Percentiles rank a stretch among this genome's conserved stretches.
These are phyloP conservation scores for Lapara coniferarum DNA, from an alignment of 2,888 invertebrate species.

Conservation along the genomic window DNA sequence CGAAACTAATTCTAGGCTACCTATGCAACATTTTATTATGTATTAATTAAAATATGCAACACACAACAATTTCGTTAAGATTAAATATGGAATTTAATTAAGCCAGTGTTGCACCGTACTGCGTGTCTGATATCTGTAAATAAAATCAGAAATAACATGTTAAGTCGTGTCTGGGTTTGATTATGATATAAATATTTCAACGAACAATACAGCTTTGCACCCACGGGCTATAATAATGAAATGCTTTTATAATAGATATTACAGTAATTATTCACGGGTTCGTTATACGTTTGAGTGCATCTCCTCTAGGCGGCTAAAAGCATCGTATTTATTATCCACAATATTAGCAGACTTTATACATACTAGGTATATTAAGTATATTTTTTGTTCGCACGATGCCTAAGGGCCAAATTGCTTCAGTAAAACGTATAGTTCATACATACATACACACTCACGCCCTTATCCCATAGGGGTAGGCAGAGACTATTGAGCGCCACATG, in stretches of 20 bases:
- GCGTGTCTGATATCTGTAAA: slow-evolving; percentile 1
- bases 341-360: not conserved
- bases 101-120: not conserved
- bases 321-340: slow-evolving; percentile 14
- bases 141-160: slow-evolving; percentile 1
- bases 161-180: not conserved
- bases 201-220: not conserved
- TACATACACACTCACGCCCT: too few relatives aligned
- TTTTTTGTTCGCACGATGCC: too few relatives aligned
- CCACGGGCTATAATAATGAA: not conserved
- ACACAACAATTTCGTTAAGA: slow-evolving; percentile 6
- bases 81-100: slow-evolving; percentile 23
- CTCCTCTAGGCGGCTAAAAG: not conserved
- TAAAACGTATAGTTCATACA: too few relatives aligned
- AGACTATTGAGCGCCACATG: too few relatives aligned
- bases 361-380: not conserved
- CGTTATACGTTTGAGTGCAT: not conserved
- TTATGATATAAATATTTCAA: not conserved
- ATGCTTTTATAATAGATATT: slow-evolving; percentile 9
- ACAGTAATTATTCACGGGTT: not conserved
- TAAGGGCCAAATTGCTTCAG: too few relatives aligned
- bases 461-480: too few relatives aligned
- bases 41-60: slow-evolving; percentile 19
- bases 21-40: slow-evolving; percentile 18
- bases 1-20: slow-evolving; percentile 19